Conservation (phyloP, 1,140 invertebrate genomes). For the Sminthurides bifidus region DNA sequence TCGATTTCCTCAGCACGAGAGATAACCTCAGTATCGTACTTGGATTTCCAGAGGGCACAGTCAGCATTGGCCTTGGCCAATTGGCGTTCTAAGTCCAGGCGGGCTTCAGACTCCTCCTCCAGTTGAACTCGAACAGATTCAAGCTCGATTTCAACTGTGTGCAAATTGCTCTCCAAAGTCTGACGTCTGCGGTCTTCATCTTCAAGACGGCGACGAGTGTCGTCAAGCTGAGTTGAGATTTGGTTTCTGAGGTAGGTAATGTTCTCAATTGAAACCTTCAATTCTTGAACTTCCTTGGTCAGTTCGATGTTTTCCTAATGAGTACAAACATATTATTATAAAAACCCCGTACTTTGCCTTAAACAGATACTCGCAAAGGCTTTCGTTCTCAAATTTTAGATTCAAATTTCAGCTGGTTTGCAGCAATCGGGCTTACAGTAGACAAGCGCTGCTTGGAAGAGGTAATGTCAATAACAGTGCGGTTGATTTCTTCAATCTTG, state of each 20-base stretch:
- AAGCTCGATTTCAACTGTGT: conserved; percentile 81
- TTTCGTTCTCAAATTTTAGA: not conserved
- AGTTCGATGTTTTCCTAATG: conserved; percentile 79
- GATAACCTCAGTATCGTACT: conserved; percentile 80
- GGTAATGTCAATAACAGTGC: conserved; percentile 86
- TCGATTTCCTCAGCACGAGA: conserved; percentile 87
- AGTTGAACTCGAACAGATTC: conserved; percentile 83
- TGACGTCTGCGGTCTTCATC: conserved; percentile 84
- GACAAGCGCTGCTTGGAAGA: conserved; percentile 75
- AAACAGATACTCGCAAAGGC: not conserved
- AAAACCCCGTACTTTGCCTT: not conserved
- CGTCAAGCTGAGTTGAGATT: conserved; percentile 76
- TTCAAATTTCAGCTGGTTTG: not conserved
- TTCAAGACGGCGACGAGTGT: conserved; percentile 81
- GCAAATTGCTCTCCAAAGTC: conserved; percentile 71
- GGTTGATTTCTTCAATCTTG: conserved; percentile 89
- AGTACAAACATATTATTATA: conserved; percentile 11
- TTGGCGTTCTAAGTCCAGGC: conserved; percentile 87
- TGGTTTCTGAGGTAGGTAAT: conserved; percentile 77
- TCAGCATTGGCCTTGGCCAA: conserved; percentile 83
- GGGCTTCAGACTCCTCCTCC: conserved; percentile 89
- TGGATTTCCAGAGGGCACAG: conserved; percentile 72
- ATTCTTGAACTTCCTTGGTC: conserved; percentile 82
- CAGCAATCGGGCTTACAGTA: conserved; percentile 40
- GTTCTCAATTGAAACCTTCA: conserved; percentile 89